phyloP scores from a whole-genome alignment of 2,797 vertebrate species.

The Acanthurus lineatus region DNA sequence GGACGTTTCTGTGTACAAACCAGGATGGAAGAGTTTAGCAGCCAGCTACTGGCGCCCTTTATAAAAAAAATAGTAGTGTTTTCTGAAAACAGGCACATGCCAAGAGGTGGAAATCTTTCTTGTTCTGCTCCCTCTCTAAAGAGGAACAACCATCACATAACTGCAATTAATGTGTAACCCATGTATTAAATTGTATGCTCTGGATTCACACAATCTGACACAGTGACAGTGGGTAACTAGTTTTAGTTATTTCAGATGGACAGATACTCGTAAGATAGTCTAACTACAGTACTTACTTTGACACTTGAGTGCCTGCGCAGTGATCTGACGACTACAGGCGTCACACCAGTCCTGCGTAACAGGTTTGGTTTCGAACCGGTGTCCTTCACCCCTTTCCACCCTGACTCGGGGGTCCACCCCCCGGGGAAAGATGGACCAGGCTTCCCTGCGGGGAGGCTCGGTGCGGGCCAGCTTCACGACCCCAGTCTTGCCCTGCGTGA shows the following conservation, averaged over 20 bases:
- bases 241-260: not conserved
- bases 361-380: constrained; percentile 83
- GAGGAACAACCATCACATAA: too few species aligned
- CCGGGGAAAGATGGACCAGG: constrained; percentile 91
- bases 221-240: not conserved
- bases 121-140: not conserved
- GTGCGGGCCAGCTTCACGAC: constrained; percentile 84
- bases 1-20: constrained; percentile 22
- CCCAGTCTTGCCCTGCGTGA: constrained; percentile 84
- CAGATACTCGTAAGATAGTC: not conserved
- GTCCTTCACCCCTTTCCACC: constrained; percentile 88
- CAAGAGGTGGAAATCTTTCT: too few species aligned
- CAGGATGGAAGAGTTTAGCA: constrained; percentile 15
- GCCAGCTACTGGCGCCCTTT: constrained; percentile 3
- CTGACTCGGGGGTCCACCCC: constrained; percentile 86
- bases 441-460: constrained; percentile 87
- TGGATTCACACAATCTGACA: not conserved
- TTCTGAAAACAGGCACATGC: not conserved
- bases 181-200: not conserved
- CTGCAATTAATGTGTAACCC: not conserved
- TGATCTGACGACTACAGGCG: constrained; percentile 88
- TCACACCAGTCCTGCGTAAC: constrained; percentile 91
- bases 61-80: constrained; percentile 5
- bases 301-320: constrained; percentile 86
- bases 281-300: constrained; percentile 84